These are phyloP conservation scores for Luehdorfia chinensis DNA, from an alignment of 1,140 invertebrate species.

Conservation along the genomic window DNA sequence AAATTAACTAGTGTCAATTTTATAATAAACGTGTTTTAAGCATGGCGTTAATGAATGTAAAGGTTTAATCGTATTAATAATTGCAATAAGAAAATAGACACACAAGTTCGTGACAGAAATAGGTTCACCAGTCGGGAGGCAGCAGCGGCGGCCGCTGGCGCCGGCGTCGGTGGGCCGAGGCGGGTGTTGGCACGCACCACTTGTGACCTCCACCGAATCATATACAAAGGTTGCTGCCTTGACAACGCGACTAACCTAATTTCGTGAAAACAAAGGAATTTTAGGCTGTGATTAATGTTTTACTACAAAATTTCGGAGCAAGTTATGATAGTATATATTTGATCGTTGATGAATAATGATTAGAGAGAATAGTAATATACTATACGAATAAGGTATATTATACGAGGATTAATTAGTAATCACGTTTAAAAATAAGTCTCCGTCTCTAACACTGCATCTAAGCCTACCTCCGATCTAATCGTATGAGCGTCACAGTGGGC, in stretches of 20 bases:
- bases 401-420: too few relatives aligned
- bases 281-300: not conserved
- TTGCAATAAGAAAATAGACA: slow-evolving; percentile 4
- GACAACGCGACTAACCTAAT: slow-evolving; percentile 60
- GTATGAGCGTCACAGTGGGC: too few relatives aligned
- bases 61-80: not conserved
- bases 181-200: slow-evolving; percentile 78
- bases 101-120: not conserved
- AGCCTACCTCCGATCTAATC: too few relatives aligned
- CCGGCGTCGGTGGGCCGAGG: slow-evolving; percentile 79
- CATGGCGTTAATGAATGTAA: not conserved
- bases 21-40: too few relatives aligned
- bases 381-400: too few relatives aligned
- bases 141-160: slow-evolving; percentile 73
- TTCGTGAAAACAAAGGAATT: not conserved
- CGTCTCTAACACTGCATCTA: too few relatives aligned
- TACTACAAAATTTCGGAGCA: not conserved
- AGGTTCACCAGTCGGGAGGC: slow-evolving; percentile 4
- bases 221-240: slow-evolving; percentile 60
- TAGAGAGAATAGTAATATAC: too few relatives aligned
- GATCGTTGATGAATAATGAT: not conserved
- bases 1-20: too few relatives aligned
- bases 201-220: slow-evolving; percentile 82
- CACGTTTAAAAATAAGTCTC: too few relatives aligned
- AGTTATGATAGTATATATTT: not conserved